These are phyloP conservation scores for Pachydiplax longipennis DNA, from an alignment of 2,888 invertebrate species.

Conservation along the genomic window DNA sequence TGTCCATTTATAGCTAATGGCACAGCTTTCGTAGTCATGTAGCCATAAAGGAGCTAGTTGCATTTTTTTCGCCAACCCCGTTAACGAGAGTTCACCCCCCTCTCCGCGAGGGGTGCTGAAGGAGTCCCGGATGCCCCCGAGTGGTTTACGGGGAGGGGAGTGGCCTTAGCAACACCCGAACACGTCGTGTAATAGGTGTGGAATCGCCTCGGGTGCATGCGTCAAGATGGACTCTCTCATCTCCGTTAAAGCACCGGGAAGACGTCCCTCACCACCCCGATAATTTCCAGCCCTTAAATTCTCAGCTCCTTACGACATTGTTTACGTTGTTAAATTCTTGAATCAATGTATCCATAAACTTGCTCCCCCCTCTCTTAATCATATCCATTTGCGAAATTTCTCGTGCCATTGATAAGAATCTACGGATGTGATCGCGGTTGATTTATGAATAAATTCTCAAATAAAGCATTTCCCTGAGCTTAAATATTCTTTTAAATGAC, in stretches of 20 bases:
- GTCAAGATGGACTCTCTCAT: not conserved
- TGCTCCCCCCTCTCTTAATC: too few species aligned
- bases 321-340: too few species aligned
- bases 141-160: not conserved
- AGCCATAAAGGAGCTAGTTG: not conserved
- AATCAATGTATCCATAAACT: too few species aligned
- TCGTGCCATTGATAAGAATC: too few species aligned
- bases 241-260: not conserved
- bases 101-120: not conserved
- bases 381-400: too few species aligned
- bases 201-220: not conserved
- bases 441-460: too few species aligned
- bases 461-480: too few species aligned
- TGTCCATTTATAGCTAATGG: not conserved
- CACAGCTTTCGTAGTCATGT: not conserved
- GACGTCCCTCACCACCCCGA: not conserved
- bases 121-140: not conserved
- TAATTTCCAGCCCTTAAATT: too few species aligned
- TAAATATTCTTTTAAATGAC: too few species aligned
- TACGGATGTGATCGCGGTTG: too few species aligned
- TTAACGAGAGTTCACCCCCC: not conserved
- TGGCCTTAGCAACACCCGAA: constrained; percentile 10
- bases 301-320: too few species aligned
- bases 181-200: not conserved
- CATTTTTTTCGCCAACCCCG: not conserved